Percentiles rank a stretch among this genome's conserved stretches.
Evolutionary conservation across 2,888 invertebrate genomes (phyloP).

Genomic region (Scelioninae gen. 1): DNA sequence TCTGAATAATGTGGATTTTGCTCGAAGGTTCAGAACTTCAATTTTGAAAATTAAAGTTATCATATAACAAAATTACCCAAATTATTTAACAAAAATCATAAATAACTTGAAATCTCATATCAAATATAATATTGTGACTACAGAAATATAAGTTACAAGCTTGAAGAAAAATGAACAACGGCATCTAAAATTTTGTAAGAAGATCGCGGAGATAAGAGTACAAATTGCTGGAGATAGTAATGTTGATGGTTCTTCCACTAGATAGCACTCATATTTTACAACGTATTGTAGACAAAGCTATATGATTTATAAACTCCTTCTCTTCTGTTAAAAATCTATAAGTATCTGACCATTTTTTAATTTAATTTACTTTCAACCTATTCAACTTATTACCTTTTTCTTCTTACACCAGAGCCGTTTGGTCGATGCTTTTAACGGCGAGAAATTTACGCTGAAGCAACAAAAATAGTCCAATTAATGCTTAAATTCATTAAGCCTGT

Average conservation of each 20-base stretch:
- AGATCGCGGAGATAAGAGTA: constrained; percentile 53
- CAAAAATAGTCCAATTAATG: constrained; percentile 23
- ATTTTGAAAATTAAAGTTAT: no score
- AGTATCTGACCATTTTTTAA: constrained; percentile 26
- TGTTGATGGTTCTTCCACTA: constrained; percentile 50
- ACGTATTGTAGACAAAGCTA: constrained; percentile 44
- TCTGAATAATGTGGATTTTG: no score
- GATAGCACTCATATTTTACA: constrained; percentile 47
- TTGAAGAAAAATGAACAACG: constrained; percentile 39
- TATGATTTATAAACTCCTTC: constrained; percentile 38
- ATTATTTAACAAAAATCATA: not conserved
- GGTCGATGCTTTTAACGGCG: not conserved
- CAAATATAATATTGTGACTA: constrained; percentile 15
- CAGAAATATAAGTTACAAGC: constrained; percentile 22
- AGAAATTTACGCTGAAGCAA: constrained; percentile 11
- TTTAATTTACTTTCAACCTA: constrained; percentile 21
- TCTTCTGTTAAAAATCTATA: constrained; percentile 30
- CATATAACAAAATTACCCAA: no score
- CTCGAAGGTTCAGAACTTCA: no score
- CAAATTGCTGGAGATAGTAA: constrained; percentile 52
- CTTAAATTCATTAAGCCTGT: constrained; percentile 26
- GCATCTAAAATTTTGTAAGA: constrained; percentile 43
- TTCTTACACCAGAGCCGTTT: not conserved
- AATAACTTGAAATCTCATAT: not conserved
- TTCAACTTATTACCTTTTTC: constrained; percentile 8